These are phyloP conservation scores for Allygus modestus DNA, from an alignment of 2,888 invertebrate genomes.

Conservation along the genomic window DNA sequence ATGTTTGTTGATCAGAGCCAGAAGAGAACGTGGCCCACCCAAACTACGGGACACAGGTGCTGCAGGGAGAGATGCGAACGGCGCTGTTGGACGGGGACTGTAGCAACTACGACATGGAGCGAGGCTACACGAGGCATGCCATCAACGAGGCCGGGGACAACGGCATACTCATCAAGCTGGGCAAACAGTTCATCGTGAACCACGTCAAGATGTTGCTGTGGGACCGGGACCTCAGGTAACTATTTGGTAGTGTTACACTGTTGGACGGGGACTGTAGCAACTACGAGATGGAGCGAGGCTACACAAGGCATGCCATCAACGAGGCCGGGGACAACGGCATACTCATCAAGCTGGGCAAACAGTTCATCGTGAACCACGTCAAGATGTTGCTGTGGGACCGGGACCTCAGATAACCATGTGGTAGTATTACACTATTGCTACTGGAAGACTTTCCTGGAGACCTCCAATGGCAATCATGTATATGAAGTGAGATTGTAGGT, in stretches of 20 bases:
- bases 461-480: no score
- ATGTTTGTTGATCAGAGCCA: conserved; percentile 78
- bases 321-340: conserved; percentile 87
- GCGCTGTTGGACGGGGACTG: conserved; percentile 94
- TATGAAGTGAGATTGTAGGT: no score
- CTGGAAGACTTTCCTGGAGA: no score
- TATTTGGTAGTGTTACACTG: conserved; percentile 77
- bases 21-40: conserved; percentile 95
- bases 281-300: conserved; percentile 96
- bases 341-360: conserved; percentile 88
- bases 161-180: conserved; percentile 92
- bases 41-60: conserved; percentile 89
- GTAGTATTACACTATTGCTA: no score
- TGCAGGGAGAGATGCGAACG: conserved; percentile 92
- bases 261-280: conserved; percentile 92
- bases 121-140: conserved; percentile 91
- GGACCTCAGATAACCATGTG: conserved; percentile 86
- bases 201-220: conserved; percentile 94
- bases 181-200: conserved; percentile 93
- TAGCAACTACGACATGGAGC: conserved; percentile 93
- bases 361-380: conserved; percentile 95
- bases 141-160: conserved; percentile 85
- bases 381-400: conserved; percentile 96
- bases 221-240: conserved; percentile 92
- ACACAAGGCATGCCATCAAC: conserved; percentile 90